Base-by-base conservation (phyloP, 1,140 invertebrate genomes). In the Calephelis nemesis region DNA sequence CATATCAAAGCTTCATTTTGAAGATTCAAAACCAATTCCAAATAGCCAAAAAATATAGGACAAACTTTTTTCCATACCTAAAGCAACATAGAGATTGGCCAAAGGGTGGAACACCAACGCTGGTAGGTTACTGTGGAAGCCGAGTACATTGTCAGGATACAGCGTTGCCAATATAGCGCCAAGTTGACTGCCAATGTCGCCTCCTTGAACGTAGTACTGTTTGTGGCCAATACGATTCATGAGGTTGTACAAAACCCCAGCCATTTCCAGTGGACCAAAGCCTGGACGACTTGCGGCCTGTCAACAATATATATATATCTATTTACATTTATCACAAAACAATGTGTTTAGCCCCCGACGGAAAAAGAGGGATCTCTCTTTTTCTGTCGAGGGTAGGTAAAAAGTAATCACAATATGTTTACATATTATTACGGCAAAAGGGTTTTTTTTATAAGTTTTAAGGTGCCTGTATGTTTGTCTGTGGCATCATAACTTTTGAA, bases 201-300 rank as follows among this genome's bases (percentile, higher is more conserved):
- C 97, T 4, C 97, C 97, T 85, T 98, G 97, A 0, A 96, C 85
- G 52, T 97, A 95, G 84, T 95, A 99, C 73, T 94, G 94, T 0
- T 95, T 73, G 78, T 94, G 93, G 0, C 96, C 96, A 2, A 98
- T 87, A 52, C 96, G 93, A 1, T 92, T 74, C 98, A 98, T 98
- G 0, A 99, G 88, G 82, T 96, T 97, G 40, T 95, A 93, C 73
- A 98, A 94, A 6, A 98, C 88, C 7, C 96, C 92, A 0, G 95
- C 94, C 5, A 96, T 94, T 85, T 97, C 91, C 19, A 93, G 72
- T 7, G 93, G 80, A 49, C 94, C 94, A n/a, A 96, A 83, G 7
- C 95, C 95, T 4, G 93, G 93, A 76, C 93, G 92, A 0, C 86
- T 73, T 1, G 95, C 88, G 0, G 93, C 93, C 92, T 94, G 70